phyloP scores from a whole-genome alignment of 2,797 vertebrate genomes.

The Fringilla coelebs region DNA sequence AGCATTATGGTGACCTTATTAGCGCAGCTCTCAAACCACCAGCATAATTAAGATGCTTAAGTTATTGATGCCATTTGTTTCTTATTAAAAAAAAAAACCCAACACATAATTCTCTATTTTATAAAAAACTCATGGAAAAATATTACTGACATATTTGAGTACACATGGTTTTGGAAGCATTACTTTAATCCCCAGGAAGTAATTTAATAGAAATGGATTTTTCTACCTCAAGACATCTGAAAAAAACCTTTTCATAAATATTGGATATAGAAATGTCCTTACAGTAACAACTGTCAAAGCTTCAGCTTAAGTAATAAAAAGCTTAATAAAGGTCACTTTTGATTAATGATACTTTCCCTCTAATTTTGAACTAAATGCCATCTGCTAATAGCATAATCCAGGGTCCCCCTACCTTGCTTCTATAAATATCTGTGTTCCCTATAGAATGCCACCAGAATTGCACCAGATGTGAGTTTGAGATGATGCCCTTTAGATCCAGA shows the following conservation, averaged over 20 bases:
- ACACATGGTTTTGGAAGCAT: not conserved
- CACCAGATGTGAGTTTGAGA: not conserved
- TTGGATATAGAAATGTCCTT: not conserved
- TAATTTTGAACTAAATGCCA: not conserved
- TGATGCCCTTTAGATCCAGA: not conserved
- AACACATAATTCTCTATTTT: not conserved
- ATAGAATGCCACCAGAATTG: not conserved
- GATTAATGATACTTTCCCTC: not conserved
- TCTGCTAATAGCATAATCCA: not conserved
- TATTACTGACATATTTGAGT: not conserved
- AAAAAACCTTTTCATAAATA: not conserved
- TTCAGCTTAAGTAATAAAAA: not conserved
- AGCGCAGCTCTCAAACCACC: not conserved
- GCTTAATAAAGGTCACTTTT: not conserved
- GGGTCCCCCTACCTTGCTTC: not conserved
- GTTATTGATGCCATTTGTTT: slow-evolving; percentile 1
- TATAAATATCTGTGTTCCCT: not conserved
- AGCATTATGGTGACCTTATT: not conserved
- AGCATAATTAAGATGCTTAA: not conserved
- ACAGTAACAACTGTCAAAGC: not conserved
- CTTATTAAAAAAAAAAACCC: not conserved
- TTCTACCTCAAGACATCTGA: not conserved
- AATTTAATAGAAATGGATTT: slow-evolving; percentile 33
- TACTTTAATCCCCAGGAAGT: slow-evolving; percentile 1
- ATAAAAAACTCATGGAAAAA: not conserved